Conservation (phyloP, 1,140 invertebrate genomes). For the Panagrolaimus sp. region DNA sequence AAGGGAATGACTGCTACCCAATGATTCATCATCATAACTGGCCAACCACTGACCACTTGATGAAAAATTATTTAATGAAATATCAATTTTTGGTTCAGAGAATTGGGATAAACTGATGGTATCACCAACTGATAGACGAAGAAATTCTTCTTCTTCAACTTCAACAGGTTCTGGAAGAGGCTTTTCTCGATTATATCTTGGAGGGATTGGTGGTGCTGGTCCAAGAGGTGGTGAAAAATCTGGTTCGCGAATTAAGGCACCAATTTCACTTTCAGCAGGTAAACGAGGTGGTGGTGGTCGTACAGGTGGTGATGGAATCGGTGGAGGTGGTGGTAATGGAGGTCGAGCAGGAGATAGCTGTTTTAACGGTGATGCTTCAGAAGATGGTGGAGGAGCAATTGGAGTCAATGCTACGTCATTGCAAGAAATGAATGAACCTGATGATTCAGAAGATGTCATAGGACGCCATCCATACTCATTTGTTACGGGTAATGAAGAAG, state of each 20-base stretch:
- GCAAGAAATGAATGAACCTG: not conserved
- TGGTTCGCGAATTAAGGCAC: conserved; percentile 8
- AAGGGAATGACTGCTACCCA: not conserved
- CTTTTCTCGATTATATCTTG: not conserved
- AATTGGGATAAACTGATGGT: too few relatives aligned
- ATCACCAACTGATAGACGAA: not conserved
- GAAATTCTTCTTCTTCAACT: not conserved
- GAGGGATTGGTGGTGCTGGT: conserved; percentile 16
- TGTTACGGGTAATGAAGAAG: not conserved
- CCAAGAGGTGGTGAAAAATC: conserved; percentile 6
- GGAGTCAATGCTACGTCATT: not conserved
- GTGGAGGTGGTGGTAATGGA: conserved; percentile 7
- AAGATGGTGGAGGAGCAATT: not conserved
- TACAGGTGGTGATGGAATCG: conserved; percentile 3
- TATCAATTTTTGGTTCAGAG: not conserved
- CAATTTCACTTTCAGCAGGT: conserved; percentile 10
- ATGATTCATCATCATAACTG: conserved; percentile 10
- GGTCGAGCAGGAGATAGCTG: not conserved
- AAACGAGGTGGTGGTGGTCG: conserved; percentile 4
- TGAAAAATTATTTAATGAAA: not conserved
- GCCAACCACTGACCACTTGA: not conserved
- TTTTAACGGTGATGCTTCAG: not conserved
- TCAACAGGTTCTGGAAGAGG: not conserved
- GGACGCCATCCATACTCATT: conserved; percentile 7
- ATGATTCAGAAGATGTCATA: conserved; percentile 4